Conservation (phyloP, 2,113 vertebrate species). For the Fukomys damarensis region DNA sequence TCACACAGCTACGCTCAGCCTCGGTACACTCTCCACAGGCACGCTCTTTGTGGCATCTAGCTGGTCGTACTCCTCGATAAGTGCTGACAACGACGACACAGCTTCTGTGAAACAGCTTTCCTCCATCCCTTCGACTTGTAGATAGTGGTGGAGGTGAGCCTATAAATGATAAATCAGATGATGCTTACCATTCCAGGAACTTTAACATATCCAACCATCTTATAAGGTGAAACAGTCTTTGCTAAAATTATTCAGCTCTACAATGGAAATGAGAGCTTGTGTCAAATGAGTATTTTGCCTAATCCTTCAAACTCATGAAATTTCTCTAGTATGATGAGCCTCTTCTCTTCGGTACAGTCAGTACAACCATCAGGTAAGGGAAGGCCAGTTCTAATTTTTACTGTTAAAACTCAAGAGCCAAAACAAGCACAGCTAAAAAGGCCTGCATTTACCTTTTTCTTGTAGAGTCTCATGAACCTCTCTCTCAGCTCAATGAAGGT, state of each 20-base stretch:
- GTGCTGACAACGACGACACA: conserved; percentile 88
- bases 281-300: not conserved
- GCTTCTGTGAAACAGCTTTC: conserved; percentile 93
- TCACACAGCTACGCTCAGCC: conserved; percentile 91
- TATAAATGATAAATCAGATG: conserved; percentile 71
- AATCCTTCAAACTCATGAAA: not conserved
- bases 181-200: not conserved
- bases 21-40: conserved; percentile 84
- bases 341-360: not conserved
- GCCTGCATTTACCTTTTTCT: conserved; percentile 91
- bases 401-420: not conserved
- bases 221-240: not conserved
- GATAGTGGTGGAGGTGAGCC: conserved; percentile 98
- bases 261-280: not conserved
- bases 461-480: conserved; percentile 93
- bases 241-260: conserved; percentile 30
- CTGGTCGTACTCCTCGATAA: conserved; percentile 94
- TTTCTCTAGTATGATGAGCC: not conserved
- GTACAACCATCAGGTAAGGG: not conserved
- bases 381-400: not conserved
- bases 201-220: not conserved
- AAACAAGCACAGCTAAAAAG: not conserved
- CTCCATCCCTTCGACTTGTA: conserved; percentile 95
- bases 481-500: conserved; percentile 93
- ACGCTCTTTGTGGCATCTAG: conserved; percentile 88